Evolutionary conservation across 2,797 vertebrate genomes (phyloP).

Genomic region (Myoxocephalus aenaeus): DNA sequence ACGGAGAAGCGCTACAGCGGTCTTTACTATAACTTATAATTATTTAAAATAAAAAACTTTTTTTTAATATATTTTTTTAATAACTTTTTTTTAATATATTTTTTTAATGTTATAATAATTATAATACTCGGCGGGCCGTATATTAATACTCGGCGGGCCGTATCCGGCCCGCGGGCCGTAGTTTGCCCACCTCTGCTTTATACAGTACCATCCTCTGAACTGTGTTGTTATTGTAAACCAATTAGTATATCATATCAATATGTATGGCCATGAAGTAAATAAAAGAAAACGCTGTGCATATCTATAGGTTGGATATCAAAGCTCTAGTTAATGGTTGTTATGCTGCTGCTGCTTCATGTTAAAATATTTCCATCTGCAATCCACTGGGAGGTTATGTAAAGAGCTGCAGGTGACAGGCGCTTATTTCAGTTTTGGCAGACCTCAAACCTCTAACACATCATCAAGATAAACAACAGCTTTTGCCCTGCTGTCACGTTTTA

Average conservation of each 20-base stretch:
- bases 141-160: too few relatives aligned
- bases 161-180: too few relatives aligned
- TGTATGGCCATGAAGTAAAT: not conserved
- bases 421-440: not conserved
- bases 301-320: not conserved
- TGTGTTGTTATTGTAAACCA: not conserved
- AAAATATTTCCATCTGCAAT: constrained; percentile 13
- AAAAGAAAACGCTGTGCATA: not conserved
- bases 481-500: not conserved
- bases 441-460: not conserved
- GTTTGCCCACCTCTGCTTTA: too few relatives aligned
- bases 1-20: too few relatives aligned
- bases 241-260: not conserved
- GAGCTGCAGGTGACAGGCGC: not conserved
- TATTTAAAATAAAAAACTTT: too few relatives aligned
- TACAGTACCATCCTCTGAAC: not conserved
- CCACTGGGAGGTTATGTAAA: constrained; percentile 1
- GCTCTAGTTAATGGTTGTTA: not conserved
- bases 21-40: too few relatives aligned
- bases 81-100: too few relatives aligned
- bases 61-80: too few relatives aligned
- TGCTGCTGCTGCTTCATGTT: constrained; percentile 18
- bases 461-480: constrained; percentile 4
- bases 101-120: too few relatives aligned
- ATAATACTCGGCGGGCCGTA: too few relatives aligned